Evolutionary conservation across 2,888 invertebrate species (phyloP).

Genomic region (Nesidiocoris tenuis): DNA sequence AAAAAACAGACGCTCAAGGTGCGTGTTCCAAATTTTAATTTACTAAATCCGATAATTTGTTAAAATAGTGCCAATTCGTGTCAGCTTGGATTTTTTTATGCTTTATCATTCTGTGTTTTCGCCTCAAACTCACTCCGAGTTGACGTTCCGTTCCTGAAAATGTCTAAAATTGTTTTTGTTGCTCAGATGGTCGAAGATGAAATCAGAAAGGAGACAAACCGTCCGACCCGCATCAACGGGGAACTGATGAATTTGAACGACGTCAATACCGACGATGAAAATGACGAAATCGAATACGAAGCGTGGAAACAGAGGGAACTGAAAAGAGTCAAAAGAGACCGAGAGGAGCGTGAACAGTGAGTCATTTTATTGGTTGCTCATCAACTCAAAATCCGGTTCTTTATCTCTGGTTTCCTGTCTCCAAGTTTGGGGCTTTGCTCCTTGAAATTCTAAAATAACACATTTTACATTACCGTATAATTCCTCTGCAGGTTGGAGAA

Average conservation of each 20-base stretch:
- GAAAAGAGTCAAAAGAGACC: slow-evolving; percentile 91
- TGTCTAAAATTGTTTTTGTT: neutral
- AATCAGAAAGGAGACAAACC: slow-evolving; percentile 74
- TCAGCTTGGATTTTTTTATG: too few relatives aligned
- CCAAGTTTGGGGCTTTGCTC: too few relatives aligned
- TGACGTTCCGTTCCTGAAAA: too few relatives aligned
- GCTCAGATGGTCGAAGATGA: slow-evolving; percentile 79
- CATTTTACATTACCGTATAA: neutral
- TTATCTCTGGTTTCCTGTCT: too few relatives aligned
- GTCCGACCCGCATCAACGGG: slow-evolving; percentile 58
- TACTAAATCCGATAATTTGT: too few relatives aligned
- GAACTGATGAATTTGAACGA: slow-evolving; percentile 77
- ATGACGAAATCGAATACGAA: slow-evolving; percentile 95
- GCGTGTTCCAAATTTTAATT: too few relatives aligned
- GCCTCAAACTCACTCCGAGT: too few relatives aligned
- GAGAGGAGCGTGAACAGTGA: slow-evolving; percentile 91
- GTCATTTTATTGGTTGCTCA: slow-evolving; percentile 54
- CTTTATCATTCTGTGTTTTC: too few relatives aligned
- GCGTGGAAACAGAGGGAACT: slow-evolving; percentile 97
- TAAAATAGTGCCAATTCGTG: too few relatives aligned
- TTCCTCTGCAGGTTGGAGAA: slow-evolving; percentile 71
- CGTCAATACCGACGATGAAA: slow-evolving; percentile 91
- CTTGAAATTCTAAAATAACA: too few relatives aligned
- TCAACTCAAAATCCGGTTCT: too few relatives aligned
- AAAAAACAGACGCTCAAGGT: slow-evolving; percentile 80